These are phyloP conservation scores for Drosophila anomalata DNA, from an alignment of 2,888 invertebrate genomes.

Conservation along the genomic window DNA sequence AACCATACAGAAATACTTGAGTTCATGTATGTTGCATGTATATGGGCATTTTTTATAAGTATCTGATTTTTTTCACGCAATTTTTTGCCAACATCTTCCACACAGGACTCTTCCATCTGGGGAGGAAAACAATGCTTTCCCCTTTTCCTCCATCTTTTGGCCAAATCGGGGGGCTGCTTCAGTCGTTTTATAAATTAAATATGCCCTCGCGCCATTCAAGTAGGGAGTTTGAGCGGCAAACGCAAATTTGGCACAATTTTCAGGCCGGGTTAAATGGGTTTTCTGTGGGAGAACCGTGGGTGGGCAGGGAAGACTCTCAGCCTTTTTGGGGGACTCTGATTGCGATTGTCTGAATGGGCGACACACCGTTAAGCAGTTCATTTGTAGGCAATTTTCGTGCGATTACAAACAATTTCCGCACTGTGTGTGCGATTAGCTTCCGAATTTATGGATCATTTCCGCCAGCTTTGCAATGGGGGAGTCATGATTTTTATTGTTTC, in stretches of 20 bases:
- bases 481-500: conserved; percentile 71
- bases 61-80: conserved; percentile 65
- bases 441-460: conserved; percentile 67
- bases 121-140: conserved; percentile 14
- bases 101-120: conserved; percentile 1
- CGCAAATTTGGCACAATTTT: conserved; percentile 66
- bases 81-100: conserved; percentile 24
- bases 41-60: conserved; percentile 79
- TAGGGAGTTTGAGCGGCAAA: conserved; percentile 48
- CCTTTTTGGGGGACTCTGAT: conserved; percentile 3
- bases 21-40: conserved; percentile 63
- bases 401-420: conserved; percentile 67
- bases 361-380: conserved; percentile 79
- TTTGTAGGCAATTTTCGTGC: conserved; percentile 79
- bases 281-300: conserved; percentile 21
- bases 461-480: conserved; percentile 25
- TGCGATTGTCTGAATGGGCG: conserved; percentile 56
- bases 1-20: conserved; percentile 27
- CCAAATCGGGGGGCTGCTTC: conserved; percentile 58
- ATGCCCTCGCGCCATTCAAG: conserved; percentile 61
- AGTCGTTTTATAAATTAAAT: conserved; percentile 73
- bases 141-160: conserved; percentile 21
- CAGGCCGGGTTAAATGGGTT: conserved; percentile 60
- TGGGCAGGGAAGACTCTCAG: conserved; percentile 12
- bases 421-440: conserved; percentile 65